A percentile compares a stretch with the other conserved stretches of the same genome.
phyloP scores from a whole-genome alignment of 2,113 vertebrate genomes.

The Clupea harengus region DNA sequence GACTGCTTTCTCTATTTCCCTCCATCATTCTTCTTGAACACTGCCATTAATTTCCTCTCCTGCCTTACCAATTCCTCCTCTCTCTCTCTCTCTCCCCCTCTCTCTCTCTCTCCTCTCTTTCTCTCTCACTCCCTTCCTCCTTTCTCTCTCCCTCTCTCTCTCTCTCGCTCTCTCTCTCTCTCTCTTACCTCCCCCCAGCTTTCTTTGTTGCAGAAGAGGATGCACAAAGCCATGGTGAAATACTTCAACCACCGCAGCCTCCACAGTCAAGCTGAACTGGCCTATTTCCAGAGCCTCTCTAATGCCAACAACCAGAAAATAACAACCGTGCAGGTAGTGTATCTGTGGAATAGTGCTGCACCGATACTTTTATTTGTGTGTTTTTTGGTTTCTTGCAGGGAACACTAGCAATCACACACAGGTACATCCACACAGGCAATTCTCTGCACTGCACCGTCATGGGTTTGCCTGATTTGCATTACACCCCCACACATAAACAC shows the following conservation, averaged over 20 bases:
- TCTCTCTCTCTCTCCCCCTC: slow-evolving; percentile 60
- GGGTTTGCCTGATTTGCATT: not conserved
- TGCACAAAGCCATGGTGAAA: slow-evolving; percentile 74
- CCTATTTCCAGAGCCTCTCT: slow-evolving; percentile 84
- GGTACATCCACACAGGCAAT: not conserved
- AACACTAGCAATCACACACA: not conserved
- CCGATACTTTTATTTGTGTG: not conserved
- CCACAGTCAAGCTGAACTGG: slow-evolving; percentile 83
- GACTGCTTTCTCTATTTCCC: slow-evolving; percentile 99
- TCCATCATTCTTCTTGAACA: slow-evolving; percentile 99
- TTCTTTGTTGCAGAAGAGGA: slow-evolving; percentile 81
- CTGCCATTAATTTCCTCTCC: slow-evolving; percentile 99
- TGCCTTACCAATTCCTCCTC: slow-evolving; percentile 86
- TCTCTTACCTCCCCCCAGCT: slow-evolving; percentile 69
- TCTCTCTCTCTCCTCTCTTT: slow-evolving; percentile 47
- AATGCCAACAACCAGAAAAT: slow-evolving; percentile 89
- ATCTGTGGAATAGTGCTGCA: slow-evolving; percentile 18
- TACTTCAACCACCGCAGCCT: slow-evolving; percentile 77
- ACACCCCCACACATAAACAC: not conserved
- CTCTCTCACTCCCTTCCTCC: slow-evolving; percentile 61
- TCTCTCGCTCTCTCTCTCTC: slow-evolving; percentile 49
- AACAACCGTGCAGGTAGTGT: slow-evolving; percentile 95
- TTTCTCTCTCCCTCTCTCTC: slow-evolving; percentile 49
- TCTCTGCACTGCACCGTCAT: not conserved
- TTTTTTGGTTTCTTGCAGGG: not conserved